phyloP scores from a whole-genome alignment of 2,888 invertebrate genomes.

The Macropis europaea region DNA sequence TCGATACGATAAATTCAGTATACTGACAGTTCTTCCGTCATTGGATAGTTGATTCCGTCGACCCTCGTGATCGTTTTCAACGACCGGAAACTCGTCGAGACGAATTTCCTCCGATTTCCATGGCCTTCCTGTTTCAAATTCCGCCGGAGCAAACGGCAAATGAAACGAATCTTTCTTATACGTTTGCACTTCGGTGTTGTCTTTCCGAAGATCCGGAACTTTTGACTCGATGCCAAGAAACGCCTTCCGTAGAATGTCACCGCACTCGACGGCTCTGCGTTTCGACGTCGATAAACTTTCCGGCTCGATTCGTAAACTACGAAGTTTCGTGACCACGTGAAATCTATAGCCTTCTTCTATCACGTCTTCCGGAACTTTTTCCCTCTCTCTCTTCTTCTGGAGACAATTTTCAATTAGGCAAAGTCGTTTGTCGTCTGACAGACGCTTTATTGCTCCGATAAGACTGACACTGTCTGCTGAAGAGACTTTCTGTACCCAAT shows the following conservation, averaged over 20 bases:
- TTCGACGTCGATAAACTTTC: conserved; percentile 28
- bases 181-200: conserved; percentile 27
- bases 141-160: conserved; percentile 13
- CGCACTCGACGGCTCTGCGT: conserved; percentile 14
- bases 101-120: conserved; percentile 5
- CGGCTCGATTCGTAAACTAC: not conserved
- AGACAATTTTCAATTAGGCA: no score
- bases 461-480: no score
- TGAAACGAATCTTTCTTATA: conserved; percentile 32
- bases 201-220: conserved; percentile 11
- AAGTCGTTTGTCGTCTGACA: no score
- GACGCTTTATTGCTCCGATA: no score
- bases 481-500: no score
- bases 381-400: no score
- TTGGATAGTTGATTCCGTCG: no score
- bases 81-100: not conserved
- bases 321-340: not conserved
- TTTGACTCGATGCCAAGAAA: conserved; percentile 30
- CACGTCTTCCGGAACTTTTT: not conserved
- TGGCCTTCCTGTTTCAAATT: conserved; percentile 32
- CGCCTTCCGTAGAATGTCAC: conserved; percentile 7
- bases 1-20: no score
- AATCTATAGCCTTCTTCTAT: not conserved
- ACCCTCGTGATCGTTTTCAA: not conserved
- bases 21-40: no score